Base-by-base conservation (phyloP, 2,797 vertebrate species). In the Falco biarmicus region DNA sequence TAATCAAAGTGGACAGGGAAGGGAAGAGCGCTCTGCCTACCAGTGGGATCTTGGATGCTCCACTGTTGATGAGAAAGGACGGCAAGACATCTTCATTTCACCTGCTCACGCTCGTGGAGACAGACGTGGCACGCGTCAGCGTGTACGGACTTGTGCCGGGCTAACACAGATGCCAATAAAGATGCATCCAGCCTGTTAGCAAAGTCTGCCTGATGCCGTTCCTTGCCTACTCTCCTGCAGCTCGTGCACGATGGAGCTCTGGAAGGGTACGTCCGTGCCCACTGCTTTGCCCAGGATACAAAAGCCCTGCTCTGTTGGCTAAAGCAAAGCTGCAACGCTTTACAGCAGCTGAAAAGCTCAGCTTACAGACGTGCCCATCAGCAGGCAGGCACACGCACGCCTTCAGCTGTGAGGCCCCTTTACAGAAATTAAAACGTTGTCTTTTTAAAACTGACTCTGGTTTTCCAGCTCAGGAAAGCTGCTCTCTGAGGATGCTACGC, bases 51-150 rank as follows among this genome's bases (percentile, higher is more conserved):
- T 53, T 96, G 97, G 97, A 97, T 96, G 69, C 41, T 19, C 53
- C 96, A 97, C 97, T 78, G 97, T 80, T 89, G 96, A 89, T 60
- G 90, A 81, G 77, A 45, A 84, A 91, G 90, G 84, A 87, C 83
- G 10, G 70, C 10, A 13, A 86, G 88, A 93, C 66, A 70, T 95
- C 93, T 96, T 66, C 75, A 86, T 76, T 93, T 65, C 89, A 79
- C 77, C 89, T 15, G 24, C 81, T 80, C 25, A 3, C 11, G 24
- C 70, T 63, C 19, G 0, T 5, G 4, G 34, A 97, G 98, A 98
- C 97, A 97, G 98, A 75, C 1, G 93, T 57, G 57, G 95, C 96
- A 51, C 32, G 87, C 93, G 96, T 96, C 97, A 94, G 50, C 11
- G 6, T 9, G 41, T 25, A 41, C 1, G 14, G 51, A 47, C 76